Conservation (phyloP, 1,140 invertebrate species). For the Ceratosolen solmsi region DNA sequence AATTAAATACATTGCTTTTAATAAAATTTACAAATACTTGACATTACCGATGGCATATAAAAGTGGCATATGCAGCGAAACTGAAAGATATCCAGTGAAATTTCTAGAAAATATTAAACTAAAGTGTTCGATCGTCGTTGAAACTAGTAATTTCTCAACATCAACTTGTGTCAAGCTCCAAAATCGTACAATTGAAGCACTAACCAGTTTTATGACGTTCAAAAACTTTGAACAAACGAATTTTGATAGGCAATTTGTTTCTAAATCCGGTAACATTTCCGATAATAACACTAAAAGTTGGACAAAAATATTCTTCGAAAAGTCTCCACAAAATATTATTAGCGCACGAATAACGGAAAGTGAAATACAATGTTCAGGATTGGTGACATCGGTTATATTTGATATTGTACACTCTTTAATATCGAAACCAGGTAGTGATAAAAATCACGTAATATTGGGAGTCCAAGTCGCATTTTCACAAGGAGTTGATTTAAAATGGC, state of each 20-base stretch:
- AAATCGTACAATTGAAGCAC: constrained; percentile 64
- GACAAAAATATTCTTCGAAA: constrained; percentile 73
- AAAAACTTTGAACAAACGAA: constrained; percentile 59
- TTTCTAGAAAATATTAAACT: constrained; percentile 74
- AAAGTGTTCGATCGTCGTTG: constrained; percentile 65
- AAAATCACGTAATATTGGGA: constrained; percentile 67
- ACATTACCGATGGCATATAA: constrained; percentile 67
- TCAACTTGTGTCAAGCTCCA: constrained; percentile 71
- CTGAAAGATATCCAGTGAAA: constrained; percentile 64
- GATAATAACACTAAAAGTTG: constrained; percentile 72
- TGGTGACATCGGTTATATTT: constrained; percentile 73
- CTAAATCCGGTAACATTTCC: constrained; percentile 76
- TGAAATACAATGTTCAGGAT: constrained; percentile 67
- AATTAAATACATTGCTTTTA: constrained; percentile 58
- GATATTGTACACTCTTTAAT: constrained; percentile 71
- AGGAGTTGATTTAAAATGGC: constrained; percentile 62
- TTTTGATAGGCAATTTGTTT: constrained; percentile 70
- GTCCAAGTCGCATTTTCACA: constrained; percentile 63
- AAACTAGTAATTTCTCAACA: constrained; percentile 65
- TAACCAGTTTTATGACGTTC: constrained; percentile 58
- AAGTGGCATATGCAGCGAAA: constrained; percentile 67
- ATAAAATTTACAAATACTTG: constrained; percentile 67
- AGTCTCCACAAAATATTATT: constrained; percentile 59
- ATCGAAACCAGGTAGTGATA: constrained; percentile 61
- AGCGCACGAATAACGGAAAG: constrained; percentile 59